Percentiles rank a stretch among this genome's conserved stretches.
phyloP scores from a whole-genome alignment of 2,888 invertebrate species.

The Euproctis similis region DNA sequence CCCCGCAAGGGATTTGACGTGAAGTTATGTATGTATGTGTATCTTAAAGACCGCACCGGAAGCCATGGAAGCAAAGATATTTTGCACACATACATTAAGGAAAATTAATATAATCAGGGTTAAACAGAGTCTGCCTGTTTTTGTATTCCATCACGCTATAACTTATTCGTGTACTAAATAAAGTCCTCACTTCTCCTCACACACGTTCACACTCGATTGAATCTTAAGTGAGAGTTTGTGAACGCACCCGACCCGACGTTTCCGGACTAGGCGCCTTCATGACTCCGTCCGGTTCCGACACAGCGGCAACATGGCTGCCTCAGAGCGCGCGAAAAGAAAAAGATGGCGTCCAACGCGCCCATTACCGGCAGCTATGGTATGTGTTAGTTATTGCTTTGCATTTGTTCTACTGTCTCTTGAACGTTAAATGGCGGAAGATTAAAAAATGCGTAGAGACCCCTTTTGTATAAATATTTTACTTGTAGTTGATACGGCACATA shows the following conservation, averaged over 20 bases:
- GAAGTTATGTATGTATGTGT: too few species aligned
- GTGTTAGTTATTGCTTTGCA: slow-evolving; percentile 41
- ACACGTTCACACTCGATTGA: slow-evolving; percentile 46
- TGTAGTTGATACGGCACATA: too few species aligned
- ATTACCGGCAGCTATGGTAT: slow-evolving; percentile 41
- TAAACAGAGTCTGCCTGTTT: too few species aligned
- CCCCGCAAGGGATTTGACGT: too few species aligned
- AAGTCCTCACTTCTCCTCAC: slow-evolving; percentile 33
- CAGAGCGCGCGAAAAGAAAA: slow-evolving; percentile 37
- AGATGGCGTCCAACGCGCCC: slow-evolving; percentile 39
- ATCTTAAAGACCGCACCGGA: too few species aligned
- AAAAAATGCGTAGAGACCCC: too few species aligned
- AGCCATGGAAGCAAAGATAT: too few species aligned
- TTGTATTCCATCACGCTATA: slow-evolving; percentile 21
- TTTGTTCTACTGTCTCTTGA: slow-evolving; percentile 30
- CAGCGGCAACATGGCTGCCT: slow-evolving; percentile 28
- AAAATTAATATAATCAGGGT: too few species aligned
- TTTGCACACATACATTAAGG: too few species aligned
- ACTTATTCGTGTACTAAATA: slow-evolving; percentile 33
- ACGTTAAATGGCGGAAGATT: slow-evolving; percentile 25
- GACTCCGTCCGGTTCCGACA: slow-evolving; percentile 58
- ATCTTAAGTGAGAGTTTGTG: slow-evolving; percentile 49
- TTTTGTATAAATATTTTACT: too few species aligned
- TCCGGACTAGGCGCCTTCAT: slow-evolving; percentile 53
- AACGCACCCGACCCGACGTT: slow-evolving; percentile 48